Evolutionary conservation across 2,113 vertebrate species (phyloP).

Genomic region (Ptilonorhynchus violaceus): DNA sequence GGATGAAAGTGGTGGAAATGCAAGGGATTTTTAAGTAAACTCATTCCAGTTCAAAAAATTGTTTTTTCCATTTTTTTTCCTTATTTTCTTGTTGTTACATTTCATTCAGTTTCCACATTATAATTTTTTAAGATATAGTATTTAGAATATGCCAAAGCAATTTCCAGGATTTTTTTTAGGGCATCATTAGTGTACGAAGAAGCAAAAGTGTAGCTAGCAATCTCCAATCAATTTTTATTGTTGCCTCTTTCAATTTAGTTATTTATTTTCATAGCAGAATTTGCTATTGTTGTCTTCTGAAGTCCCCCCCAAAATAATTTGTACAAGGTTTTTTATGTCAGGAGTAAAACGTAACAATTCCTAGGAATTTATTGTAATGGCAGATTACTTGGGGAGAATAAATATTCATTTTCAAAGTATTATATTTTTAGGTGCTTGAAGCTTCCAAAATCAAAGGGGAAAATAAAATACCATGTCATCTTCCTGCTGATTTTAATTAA

Average conservation of each 20-base stretch:
- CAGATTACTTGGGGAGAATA: not conserved
- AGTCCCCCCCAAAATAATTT: not conserved
- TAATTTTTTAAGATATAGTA: not conserved
- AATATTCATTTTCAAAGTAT: not conserved
- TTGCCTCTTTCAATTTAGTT: not conserved
- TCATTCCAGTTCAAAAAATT: not conserved
- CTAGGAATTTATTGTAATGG: not conserved
- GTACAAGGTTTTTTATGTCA: not conserved
- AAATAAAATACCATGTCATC: not conserved
- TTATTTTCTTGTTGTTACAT: not conserved
- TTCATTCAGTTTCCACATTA: not conserved
- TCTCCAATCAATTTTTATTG: not conserved
- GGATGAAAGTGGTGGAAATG: not conserved
- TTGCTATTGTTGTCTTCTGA: not conserved
- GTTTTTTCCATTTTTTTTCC: not conserved
- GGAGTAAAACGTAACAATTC: not conserved
- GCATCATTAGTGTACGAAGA: not conserved
- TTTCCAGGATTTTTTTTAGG: not conserved
- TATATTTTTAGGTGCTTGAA: not conserved
- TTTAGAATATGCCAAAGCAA: not conserved
- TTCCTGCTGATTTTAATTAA: slow-evolving; percentile 13
- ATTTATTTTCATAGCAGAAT: not conserved
- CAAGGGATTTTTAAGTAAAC: not conserved
- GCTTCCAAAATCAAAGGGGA: not conserved
- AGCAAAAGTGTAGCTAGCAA: not conserved